Conservation (phyloP, 2,113 vertebrate genomes). For the Varanus salvator region DNA sequence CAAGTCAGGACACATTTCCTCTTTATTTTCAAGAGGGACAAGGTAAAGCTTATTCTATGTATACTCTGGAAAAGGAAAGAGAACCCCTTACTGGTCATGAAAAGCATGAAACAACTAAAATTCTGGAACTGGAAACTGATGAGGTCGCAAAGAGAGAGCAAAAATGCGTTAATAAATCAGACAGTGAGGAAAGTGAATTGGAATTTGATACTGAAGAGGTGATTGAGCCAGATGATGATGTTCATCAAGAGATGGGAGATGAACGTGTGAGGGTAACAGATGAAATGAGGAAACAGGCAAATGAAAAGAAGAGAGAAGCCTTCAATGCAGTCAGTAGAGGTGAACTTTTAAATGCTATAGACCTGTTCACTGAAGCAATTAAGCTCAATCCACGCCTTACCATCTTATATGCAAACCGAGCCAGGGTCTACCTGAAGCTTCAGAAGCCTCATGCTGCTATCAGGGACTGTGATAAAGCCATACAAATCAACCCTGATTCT, state of each 20-base stretch:
- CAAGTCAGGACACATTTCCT: background rate
- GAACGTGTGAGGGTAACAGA: conserved; percentile 6
- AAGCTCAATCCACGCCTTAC: conserved; percentile 28
- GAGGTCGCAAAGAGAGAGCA: background rate
- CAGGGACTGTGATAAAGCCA: conserved; percentile 82
- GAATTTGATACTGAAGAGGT: conserved; percentile 31
- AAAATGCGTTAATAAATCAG: background rate
- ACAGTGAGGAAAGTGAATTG: conserved; percentile 28
- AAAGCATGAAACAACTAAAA: background rate
- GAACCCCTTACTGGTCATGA: background rate
- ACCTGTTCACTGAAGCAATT: conserved; percentile 26
- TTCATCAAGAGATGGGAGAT: conserved; percentile 31
- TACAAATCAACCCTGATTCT: conserved; percentile 82
- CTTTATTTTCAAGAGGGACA: background rate
- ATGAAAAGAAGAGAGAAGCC: conserved; percentile 37
- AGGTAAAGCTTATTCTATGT: background rate
- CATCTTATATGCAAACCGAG: conserved; percentile 4
- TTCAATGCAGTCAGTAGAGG: conserved; percentile 32
- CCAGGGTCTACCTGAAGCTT: conserved; percentile 81
- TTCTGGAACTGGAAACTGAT: background rate
- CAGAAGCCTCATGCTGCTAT: conserved; percentile 84
- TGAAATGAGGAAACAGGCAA: conserved; percentile 13
- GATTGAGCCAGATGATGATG: conserved; percentile 27
- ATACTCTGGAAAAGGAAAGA: background rate
- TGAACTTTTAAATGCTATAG: conserved; percentile 27